These are phyloP conservation scores for Diploscapter pachys DNA, from an alignment of 1,140 invertebrate species.

Conservation along the genomic window DNA sequence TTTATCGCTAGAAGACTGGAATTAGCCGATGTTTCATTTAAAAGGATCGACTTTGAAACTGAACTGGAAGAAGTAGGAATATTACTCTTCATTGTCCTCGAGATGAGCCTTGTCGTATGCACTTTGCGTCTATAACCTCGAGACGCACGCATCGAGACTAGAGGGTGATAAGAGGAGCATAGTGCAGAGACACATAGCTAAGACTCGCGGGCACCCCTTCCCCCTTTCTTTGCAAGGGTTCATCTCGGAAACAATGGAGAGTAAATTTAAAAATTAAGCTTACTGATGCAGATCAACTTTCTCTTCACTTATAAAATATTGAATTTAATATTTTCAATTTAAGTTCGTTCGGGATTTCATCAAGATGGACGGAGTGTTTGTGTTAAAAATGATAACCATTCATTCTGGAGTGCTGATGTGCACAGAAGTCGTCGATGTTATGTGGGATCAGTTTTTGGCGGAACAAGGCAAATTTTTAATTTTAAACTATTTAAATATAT, in stretches of 20 bases:
- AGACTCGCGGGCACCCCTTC: too few species aligned
- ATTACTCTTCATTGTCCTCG: background rate
- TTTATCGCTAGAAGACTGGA: constrained; percentile 56
- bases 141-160: too few species aligned
- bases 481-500: background rate
- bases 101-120: too few species aligned
- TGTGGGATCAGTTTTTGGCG: constrained; percentile 46
- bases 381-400: constrained; percentile 55
- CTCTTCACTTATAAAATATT: background rate
- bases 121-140: too few species aligned
- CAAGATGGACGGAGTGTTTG: constrained; percentile 56
- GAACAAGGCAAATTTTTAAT: constrained; percentile 22
- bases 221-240: background rate
- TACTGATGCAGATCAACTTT: background rate
- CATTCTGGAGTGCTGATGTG: constrained; percentile 50
- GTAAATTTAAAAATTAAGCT: background rate
- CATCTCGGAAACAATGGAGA: constrained; percentile 3
- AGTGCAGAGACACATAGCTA: too few species aligned
- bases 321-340: constrained; percentile 14
- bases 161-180: too few species aligned
- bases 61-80: constrained; percentile 44
- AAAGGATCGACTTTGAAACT: constrained; percentile 34
- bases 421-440: constrained; percentile 45
- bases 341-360: constrained; percentile 54
- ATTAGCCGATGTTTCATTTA: constrained; percentile 56